phyloP scores from a whole-genome alignment of 1,140 invertebrate genomes.

The Drosophila pallidifrons region DNA sequence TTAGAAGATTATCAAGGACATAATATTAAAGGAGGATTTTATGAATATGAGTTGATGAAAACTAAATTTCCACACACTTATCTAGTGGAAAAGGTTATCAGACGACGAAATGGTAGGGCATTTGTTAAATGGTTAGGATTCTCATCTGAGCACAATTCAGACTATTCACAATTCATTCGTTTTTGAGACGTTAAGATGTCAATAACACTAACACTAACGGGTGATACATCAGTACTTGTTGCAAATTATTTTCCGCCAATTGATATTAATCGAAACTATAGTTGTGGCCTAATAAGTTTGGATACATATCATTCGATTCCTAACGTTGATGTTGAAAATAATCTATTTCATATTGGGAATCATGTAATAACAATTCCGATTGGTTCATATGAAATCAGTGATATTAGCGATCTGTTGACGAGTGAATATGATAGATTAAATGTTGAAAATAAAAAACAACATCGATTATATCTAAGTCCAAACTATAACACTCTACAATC shows the following conservation, averaged over 20 bases:
- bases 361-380: conserved; percentile 68
- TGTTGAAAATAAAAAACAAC: neutral
- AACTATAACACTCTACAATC: conserved; percentile 13
- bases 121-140: conserved; percentile 19
- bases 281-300: conserved; percentile 69
- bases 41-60: conserved; percentile 53
- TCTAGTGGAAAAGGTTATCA: conserved; percentile 8
- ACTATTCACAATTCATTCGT: neutral
- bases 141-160: conserved; percentile 12
- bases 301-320: conserved; percentile 80
- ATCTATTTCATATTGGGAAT: conserved; percentile 77
- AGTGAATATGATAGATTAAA: neutral
- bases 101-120: conserved; percentile 7
- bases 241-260: conserved; percentile 59
- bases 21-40: conserved; percentile 45
- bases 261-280: conserved; percentile 55
- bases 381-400: conserved; percentile 76
- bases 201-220: conserved; percentile 57
- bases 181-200: conserved; percentile 40
- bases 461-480: neutral
- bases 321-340: conserved; percentile 71
- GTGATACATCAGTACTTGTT: conserved; percentile 30
- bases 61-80: conserved; percentile 76
- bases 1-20: conserved; percentile 1
- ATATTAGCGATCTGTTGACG: conserved; percentile 21